A percentile compares a stretch with the other conserved stretches of the same genome.
phyloP scores from a whole-genome alignment of 2,888 invertebrate species.

The Mylabris sibirica region DNA sequence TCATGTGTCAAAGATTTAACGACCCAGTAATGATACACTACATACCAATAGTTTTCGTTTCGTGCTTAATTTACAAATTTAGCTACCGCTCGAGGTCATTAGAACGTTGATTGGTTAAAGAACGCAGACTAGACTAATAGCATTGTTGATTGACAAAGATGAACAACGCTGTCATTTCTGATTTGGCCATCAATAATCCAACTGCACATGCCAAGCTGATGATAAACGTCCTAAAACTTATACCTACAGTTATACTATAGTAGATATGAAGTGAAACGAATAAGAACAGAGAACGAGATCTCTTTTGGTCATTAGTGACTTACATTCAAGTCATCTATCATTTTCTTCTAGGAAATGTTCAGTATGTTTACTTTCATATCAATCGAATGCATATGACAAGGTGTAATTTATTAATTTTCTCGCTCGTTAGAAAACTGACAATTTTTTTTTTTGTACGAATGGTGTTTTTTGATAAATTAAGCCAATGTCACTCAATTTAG shows the following conservation, averaged over 20 bases:
- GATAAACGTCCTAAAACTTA: conserved; percentile 57
- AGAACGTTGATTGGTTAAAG: conserved; percentile 46
- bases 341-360: conserved; percentile 40
- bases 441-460: conserved; percentile 19
- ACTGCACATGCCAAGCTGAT: conserved; percentile 53
- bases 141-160: conserved; percentile 57
- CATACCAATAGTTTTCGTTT: not conserved
- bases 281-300: conserved; percentile 49
- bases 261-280: conserved; percentile 42
- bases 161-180: conserved; percentile 60
- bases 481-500: not conserved
- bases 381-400: conserved; percentile 40
- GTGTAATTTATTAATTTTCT: conserved; percentile 44
- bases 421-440: conserved; percentile 29
- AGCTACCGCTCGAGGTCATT: conserved; percentile 47
- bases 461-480: conserved; percentile 20
- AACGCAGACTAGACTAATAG: conserved; percentile 34
- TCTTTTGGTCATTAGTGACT: conserved; percentile 56
- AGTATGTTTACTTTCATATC: conserved; percentile 41
- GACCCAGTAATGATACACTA: too few relatives aligned
- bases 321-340: conserved; percentile 58
- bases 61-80: not conserved
- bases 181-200: conserved; percentile 60
- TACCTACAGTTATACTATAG: conserved; percentile 43
- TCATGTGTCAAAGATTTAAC: too few relatives aligned